Conservation (phyloP, 1,140 invertebrate species). For the Bilobella aurantiaca region DNA sequence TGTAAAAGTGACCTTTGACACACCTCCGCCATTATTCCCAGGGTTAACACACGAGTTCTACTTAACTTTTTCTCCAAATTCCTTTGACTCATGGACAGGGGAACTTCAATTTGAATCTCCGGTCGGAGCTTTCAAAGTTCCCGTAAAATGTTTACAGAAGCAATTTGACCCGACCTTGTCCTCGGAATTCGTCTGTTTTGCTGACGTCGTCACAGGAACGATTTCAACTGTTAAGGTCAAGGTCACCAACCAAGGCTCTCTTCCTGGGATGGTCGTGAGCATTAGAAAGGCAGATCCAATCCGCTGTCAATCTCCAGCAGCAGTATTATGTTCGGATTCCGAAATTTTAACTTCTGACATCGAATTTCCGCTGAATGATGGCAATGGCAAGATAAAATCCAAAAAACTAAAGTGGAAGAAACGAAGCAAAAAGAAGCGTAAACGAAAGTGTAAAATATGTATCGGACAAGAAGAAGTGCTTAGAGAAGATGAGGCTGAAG, state of each 20-base stretch:
- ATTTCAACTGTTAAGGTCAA: not conserved
- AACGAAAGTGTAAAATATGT: too few species aligned
- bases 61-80: slow-evolving; percentile 8
- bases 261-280: not conserved
- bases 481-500: not conserved
- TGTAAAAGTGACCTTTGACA: slow-evolving; percentile 8
- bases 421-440: too few species aligned
- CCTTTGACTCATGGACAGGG: slow-evolving; percentile 2
- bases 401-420: too few species aligned
- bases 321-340: not conserved
- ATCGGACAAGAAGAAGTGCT: not conserved
- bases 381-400: too few species aligned
- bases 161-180: slow-evolving; percentile 3
- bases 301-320: not conserved
- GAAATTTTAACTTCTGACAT: not conserved
- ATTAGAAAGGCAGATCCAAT: not conserved
- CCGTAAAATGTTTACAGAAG: slow-evolving; percentile 7
- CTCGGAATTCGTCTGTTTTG: not conserved
- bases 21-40: slow-evolving; percentile 6
- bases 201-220: slow-evolving; percentile 7
- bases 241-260: not conserved
- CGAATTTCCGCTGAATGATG: too few species aligned
- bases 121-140: slow-evolving; percentile 1
- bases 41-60: slow-evolving; percentile 14
- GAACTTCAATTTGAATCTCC: slow-evolving; percentile 8